Conservation (phyloP, 2,797 vertebrate species). For the Cossypha heuglini region DNA sequence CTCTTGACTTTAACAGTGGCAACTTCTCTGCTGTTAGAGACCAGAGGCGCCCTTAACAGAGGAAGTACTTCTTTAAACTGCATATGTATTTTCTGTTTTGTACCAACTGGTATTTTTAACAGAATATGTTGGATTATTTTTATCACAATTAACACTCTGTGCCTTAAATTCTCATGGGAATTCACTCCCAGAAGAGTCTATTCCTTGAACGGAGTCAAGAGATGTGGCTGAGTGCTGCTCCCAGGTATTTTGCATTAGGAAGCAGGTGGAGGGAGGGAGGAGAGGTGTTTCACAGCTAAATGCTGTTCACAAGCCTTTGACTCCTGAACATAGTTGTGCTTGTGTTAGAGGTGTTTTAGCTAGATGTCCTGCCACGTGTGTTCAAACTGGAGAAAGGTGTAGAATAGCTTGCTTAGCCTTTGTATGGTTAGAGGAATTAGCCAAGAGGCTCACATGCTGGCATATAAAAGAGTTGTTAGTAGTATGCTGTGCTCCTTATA, state of each 20-base stretch:
- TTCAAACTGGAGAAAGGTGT: neutral
- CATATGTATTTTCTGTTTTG: neutral
- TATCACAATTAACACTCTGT: neutral
- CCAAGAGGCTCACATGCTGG: rapidly evolving
- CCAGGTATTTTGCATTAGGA: neutral
- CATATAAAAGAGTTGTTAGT: neutral
- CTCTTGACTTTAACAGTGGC: neutral
- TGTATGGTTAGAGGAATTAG: neutral
- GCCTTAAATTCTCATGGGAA: neutral
- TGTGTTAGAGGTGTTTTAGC: neutral
- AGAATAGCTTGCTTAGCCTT: neutral
- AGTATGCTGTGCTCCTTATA: neutral
- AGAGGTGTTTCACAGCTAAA: neutral
- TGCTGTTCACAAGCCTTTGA: neutral
- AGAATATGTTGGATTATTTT: neutral
- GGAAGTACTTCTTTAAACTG: neutral
- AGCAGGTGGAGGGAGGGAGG: neutral
- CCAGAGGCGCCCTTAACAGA: neutral
- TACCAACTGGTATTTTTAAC: neutral
- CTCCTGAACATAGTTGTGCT: neutral
- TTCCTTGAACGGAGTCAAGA: neutral
- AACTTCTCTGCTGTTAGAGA: neutral
- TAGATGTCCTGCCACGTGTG: neutral
- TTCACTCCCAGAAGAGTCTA: neutral
- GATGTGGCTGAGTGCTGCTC: neutral